Evolutionary conservation across 2,113 vertebrate genomes (phyloP), one percentile per base, ranked within the genome.

Genomic region (Dromas ardeola): DNA sequence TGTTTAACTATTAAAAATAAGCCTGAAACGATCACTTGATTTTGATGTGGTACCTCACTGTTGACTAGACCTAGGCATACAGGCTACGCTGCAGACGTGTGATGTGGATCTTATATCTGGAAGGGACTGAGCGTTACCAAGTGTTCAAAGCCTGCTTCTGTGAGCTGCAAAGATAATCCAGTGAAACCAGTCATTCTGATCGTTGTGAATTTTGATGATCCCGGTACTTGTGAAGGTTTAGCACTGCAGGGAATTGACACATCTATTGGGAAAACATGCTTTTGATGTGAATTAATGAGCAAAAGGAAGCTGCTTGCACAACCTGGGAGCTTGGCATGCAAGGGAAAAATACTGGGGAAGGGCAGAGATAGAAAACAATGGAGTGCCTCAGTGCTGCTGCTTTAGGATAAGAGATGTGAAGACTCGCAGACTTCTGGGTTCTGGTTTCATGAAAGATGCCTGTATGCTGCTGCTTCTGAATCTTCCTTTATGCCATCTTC

Each of bases 251-350:
- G 89, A 94, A 94, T 92, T 93, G 81, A 94, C 90, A 93, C 53
- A 23, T 90, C 62, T 82, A 9, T 61, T 93, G 81, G 86, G 90
- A 88, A 92, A 90, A 88, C 40, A 42, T 9, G 87, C 90, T 85
- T 96, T 77, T 89, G 93, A 93, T 88, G 88, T 11, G 38, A 88
- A 86, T 66, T 93, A 96, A 91, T 47, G 66, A 96, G 83, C 86
- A 76, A 88, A 88, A 76, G 86, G 47, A 87, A 95, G 91, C 78
- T 76, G 77, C 95, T 96, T 96, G 91, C 89, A 56, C 90, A 96
- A 95, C 49, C 27, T 5, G 23, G 23, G 69, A 91, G 86, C 47
- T 93, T 95, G 95, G 89, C 69, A 56, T 78, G 73, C 27, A 25
- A 93, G 30, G 43, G 69, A 62, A 71, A 72, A 86, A n/a, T 22